Evolutionary conservation across 1,140 invertebrate species (phyloP).

Genomic region (Scaptomyza pallida): DNA sequence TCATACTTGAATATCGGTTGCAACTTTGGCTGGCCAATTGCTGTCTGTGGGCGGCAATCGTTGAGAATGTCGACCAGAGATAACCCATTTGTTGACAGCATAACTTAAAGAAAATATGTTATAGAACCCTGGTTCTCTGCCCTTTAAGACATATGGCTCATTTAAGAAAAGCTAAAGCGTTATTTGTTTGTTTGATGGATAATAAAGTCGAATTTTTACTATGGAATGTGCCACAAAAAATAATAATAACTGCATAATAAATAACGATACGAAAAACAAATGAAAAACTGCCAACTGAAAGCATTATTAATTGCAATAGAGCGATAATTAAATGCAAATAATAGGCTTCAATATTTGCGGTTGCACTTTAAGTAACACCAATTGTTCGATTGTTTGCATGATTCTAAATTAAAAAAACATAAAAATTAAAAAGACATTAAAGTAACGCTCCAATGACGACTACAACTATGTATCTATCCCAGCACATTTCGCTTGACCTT

Average conservation of each 20-base stretch:
- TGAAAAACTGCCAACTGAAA: neutral
- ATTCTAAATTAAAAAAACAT: constrained; percentile 27
- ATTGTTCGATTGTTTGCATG: constrained; percentile 26
- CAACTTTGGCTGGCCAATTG: neutral
- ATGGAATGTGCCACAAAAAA: neutral
- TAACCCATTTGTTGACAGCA: neutral
- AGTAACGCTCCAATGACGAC: constrained; percentile 20
- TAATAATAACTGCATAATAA: neutral
- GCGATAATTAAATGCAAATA: constrained; percentile 66
- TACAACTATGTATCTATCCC: no score
- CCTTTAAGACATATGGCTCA: no score
- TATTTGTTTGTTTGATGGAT: neutral
- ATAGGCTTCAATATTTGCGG: constrained; percentile 3
- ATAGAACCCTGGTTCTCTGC: neutral
- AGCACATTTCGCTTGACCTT: no score
- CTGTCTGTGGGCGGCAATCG: neutral
- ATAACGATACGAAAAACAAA: neutral
- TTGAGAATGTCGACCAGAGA: constrained; percentile 30
- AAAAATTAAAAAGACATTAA: constrained; percentile 33
- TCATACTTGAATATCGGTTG: constrained; percentile 2
- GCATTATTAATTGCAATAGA: constrained; percentile 25
- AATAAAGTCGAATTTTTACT: neutral
- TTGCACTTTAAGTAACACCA: constrained; percentile 21
- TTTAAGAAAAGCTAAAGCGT: neutral
- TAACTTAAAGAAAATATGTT: neutral